Evolutionary conservation across 2,797 vertebrate genomes (phyloP), one percentile per base, ranked within the genome.

Genomic region (Labroides dimidiatus): DNA sequence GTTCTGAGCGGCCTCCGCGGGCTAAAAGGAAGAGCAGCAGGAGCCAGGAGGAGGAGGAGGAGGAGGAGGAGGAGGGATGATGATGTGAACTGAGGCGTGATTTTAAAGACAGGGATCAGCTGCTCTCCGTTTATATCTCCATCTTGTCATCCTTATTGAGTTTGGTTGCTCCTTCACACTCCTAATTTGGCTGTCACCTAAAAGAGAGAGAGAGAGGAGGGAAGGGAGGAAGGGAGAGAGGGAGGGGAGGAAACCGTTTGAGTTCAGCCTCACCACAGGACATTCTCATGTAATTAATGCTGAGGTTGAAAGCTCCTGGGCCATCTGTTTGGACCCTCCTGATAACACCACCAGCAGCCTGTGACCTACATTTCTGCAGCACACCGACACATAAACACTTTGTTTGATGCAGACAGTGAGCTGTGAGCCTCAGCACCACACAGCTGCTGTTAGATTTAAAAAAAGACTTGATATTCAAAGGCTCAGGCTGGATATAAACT

Each of bases 321-420:
- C 92, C 91, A 94, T 93, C 93, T 94, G 91, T 84, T 86, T 55
- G 62, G 81, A 90, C 73, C 81, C 84, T 81, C 83, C 89, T 72
- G 87, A 83, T 78, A 80, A 66, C 77, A 70, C 75, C 65, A 80
- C 51, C 70, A 82, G 70, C 82, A 80, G 72, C 45, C 75, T n/a
- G 72, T 76, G 81, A 87, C 80, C 85, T 79, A 76, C 73, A 87
- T 88, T 81, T 82, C 39, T 66, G 2, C 50, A 48, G 51, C 79
- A 73, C 69, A 82, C 65, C 78, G 30, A 75, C 67, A 77, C 64
- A 72, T 50, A 49, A 69, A 27, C 71, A 39, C 19, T 70, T 63
- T 56, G 44, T 62, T 59, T 74, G 60, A 68, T 55, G 66, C 47
- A 70, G 61, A 55, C 36, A 49, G 56, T 8, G 44, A 24, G 56